Conservation (phyloP, 2,113 vertebrate species). For the Trochalopteron elliotii region DNA sequence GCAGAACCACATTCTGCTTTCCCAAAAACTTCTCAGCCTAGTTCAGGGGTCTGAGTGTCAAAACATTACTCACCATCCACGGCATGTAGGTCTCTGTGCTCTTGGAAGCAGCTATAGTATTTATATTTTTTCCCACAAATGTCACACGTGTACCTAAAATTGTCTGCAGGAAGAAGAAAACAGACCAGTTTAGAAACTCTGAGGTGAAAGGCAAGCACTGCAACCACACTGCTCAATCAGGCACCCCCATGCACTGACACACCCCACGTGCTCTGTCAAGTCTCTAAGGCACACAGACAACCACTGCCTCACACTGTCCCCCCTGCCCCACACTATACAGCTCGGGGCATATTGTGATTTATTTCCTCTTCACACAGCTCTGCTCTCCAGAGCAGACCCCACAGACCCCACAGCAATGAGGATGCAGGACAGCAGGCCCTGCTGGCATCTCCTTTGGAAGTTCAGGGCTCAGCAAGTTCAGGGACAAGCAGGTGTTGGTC, state of each 20-base stretch:
- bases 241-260: neutral
- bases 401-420: neutral
- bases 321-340: rapidly evolving
- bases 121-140: slow-evolving; percentile 99
- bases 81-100: slow-evolving; percentile 95
- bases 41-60: neutral
- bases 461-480: neutral
- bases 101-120: slow-evolving; percentile 99
- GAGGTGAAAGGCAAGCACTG: neutral
- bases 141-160: slow-evolving; percentile 97
- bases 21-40: neutral
- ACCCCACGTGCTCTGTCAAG: neutral
- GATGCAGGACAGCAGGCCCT: neutral
- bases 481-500: neutral
- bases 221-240: neutral
- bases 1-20: neutral
- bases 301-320: neutral
- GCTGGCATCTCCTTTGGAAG: neutral
- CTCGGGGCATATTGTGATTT: neutral
- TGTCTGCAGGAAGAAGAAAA: slow-evolving; percentile 78
- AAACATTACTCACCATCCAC: slow-evolving; percentile 88
- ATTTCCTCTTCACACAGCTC: neutral
- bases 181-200: neutral
- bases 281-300: neutral
- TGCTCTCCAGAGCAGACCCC: neutral